Evolutionary conservation across 2,888 invertebrate species (phyloP).

Genomic region (Trachelus iudaicus): DNA sequence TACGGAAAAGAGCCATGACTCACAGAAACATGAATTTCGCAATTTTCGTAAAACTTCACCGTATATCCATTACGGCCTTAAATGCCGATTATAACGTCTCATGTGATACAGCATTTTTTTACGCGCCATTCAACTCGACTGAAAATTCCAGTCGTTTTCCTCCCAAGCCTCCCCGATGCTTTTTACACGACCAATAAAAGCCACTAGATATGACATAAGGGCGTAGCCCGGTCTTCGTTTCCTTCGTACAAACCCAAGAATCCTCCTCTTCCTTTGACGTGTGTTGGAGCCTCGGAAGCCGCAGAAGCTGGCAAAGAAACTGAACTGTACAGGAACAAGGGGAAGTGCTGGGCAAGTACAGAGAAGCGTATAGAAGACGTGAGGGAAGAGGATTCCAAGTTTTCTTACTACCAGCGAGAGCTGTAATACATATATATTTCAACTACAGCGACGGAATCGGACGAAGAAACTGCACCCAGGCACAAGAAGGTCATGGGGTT

Average conservation of each 20-base stretch:
- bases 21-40: no score
- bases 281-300: background rate
- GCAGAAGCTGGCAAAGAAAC: background rate
- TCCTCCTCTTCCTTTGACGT: background rate
- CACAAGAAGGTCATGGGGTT: background rate
- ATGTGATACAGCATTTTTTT: background rate
- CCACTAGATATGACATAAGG: background rate
- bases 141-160: background rate
- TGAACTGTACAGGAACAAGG: background rate
- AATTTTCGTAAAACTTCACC: background rate
- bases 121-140: background rate
- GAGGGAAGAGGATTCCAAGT: background rate
- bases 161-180: background rate
- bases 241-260: background rate
- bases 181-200: background rate
- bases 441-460: no score
- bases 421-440: background rate
- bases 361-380: background rate
- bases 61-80: background rate
- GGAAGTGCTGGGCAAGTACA: background rate
- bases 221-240: background rate
- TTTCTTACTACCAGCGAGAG: background rate
- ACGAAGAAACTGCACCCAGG: background rate
- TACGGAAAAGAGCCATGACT: background rate
- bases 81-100: background rate